Conservation (phyloP, 1,140 invertebrate genomes). For the Matsumurasca onukii region DNA sequence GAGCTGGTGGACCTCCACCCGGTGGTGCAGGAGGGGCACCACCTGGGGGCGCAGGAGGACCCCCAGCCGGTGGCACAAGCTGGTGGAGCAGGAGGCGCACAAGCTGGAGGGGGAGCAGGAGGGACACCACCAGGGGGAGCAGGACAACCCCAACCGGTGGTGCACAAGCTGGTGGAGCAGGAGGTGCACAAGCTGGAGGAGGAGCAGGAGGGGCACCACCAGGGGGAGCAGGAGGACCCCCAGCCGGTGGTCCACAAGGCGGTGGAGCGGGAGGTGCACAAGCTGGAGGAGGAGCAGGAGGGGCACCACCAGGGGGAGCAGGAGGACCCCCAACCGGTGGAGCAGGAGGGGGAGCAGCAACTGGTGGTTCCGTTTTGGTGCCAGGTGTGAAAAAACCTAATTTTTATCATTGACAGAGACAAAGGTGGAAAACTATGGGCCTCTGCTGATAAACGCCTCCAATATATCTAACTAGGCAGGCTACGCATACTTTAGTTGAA, state of each 20-base stretch:
- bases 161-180: background rate
- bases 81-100: background rate
- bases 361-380: too few species aligned
- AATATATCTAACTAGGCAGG: too few species aligned
- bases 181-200: background rate
- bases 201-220: background rate
- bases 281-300: background rate
- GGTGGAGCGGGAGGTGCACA: background rate
- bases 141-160: background rate
- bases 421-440: too few species aligned
- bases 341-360: background rate
- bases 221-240: background rate
- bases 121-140: background rate
- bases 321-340: slow-evolving; percentile 1
- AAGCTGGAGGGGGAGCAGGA: background rate
- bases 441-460: too few species aligned
- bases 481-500: too few species aligned
- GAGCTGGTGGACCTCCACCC: background rate
- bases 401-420: too few species aligned
- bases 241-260: background rate
- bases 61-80: background rate
- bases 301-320: background rate
- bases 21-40: background rate
- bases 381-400: too few species aligned
- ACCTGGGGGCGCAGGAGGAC: background rate